Percentiles rank a stretch among this genome's conserved stretches.
Conservation (phyloP, 2,797 vertebrate genomes). For the Gymnocypris eckloni region DNA sequence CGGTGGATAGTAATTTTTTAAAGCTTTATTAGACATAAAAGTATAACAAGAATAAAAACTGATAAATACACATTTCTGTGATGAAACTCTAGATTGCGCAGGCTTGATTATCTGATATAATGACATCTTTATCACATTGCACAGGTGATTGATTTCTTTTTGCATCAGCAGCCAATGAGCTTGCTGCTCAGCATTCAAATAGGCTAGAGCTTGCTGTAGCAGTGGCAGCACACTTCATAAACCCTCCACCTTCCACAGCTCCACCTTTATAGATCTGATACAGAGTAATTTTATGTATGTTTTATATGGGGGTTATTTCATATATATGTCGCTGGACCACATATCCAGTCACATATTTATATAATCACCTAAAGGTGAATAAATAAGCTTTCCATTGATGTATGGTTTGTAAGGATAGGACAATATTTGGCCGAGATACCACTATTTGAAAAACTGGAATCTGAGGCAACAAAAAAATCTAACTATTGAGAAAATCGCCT, state of each 20-base stretch:
- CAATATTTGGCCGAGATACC: no score
- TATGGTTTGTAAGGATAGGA: no score
- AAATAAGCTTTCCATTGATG: no score
- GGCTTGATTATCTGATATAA: not conserved
- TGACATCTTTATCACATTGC: not conserved
- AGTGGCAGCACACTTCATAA: not conserved
- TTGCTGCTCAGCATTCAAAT: not conserved
- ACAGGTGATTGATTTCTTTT: not conserved
- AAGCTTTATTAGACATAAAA: not conserved
- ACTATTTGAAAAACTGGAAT: no score
- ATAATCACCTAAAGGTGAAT: not conserved
- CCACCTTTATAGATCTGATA: not conserved
- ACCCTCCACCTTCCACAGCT: not conserved
- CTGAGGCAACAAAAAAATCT: no score
- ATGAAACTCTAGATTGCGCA: not conserved
- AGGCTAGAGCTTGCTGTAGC: not conserved
- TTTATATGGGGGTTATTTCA: not conserved
- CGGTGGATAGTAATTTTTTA: not conserved
- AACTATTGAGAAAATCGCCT: no score
- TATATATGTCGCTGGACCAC: not conserved
- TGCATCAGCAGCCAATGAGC: not conserved
- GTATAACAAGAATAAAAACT: not conserved
- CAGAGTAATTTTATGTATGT: not conserved
- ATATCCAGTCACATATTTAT: not conserved
- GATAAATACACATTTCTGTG: not conserved